Base-by-base conservation (phyloP, 2,797 vertebrate species). In the Pogoniulus pusillus region DNA sequence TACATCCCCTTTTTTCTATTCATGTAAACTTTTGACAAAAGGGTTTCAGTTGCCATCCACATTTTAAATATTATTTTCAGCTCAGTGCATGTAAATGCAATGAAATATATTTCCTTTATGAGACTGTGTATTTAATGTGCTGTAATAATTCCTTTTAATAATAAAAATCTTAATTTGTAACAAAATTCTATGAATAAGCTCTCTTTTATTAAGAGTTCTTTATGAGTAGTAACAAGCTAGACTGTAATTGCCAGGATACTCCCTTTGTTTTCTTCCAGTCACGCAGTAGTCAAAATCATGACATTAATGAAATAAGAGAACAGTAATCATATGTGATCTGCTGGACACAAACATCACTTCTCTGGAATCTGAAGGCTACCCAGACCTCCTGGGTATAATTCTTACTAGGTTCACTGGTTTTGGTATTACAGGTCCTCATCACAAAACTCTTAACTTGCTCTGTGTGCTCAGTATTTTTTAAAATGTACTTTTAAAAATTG, bases 231-330 rank as follows among this genome's bases (percentile, higher is more conserved):
- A 84, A 43, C 27, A 70, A 89, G 59, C 47, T 83, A 53, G 53
- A 57, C 47, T 77, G 20, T 78, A 84, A 63, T 88, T 94, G 64
- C 68, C 35, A 78, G 51, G 41, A 64, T 76, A 15, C n/a, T 74
- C 13, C 14, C 34, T 89, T 87, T 92, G 65, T 91, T 58, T 82
- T 77, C 39, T 89, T 92, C 58, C 58, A 82, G 5, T 91, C 45
- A 45, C 60, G 29, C 51, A 65, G 26, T 82, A 74, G 72, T 84
- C 68, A 90, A 90, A 93, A 76, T 88, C 82, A 91, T 92, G 81
- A 91, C 81, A 91, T 86, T 84, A 94, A 82, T 73, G 65, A 82
- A 82, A 35, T 81, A 76, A 89, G 64, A 45, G 82, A 89, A 69
- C 65, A 88, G 65, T 82, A 82, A 69, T 69, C 16, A 12, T 84